These are phyloP conservation scores for Peribatodes rhomboidaria DNA, from an alignment of 2,888 invertebrate species.

Conservation along the genomic window DNA sequence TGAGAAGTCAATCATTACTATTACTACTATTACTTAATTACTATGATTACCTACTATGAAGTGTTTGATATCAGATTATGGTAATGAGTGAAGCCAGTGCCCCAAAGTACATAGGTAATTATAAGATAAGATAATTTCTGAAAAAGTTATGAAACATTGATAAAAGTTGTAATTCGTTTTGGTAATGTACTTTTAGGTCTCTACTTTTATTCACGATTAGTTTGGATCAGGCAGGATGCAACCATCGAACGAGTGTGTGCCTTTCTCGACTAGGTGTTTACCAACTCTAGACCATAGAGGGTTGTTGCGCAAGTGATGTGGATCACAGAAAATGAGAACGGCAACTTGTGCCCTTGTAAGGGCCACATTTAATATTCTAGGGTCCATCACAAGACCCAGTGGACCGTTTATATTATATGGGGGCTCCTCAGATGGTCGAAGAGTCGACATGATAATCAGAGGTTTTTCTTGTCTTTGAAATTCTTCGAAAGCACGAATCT, in stretches of 20 bases:
- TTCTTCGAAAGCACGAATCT: constrained; percentile 94
- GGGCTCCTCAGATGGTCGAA: constrained; percentile 87
- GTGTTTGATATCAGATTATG: background rate
- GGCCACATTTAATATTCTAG: constrained; percentile 95
- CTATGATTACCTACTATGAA: no score
- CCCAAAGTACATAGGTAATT: background rate
- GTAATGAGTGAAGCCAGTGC: background rate
- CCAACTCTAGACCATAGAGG: constrained; percentile 89
- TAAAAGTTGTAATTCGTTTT: background rate
- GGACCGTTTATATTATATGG: constrained; percentile 80
- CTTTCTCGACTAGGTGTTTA: constrained; percentile 87
- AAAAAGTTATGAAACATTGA: background rate
- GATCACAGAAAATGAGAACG: constrained; percentile 94
- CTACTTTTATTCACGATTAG: constrained; percentile 14
- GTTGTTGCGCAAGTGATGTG: constrained; percentile 89
- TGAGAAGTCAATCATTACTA: background rate
- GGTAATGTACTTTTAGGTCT: background rate
- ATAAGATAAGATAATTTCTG: background rate
- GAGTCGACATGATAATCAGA: constrained; percentile 93
- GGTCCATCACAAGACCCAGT: constrained; percentile 85
- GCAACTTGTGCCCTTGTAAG: constrained; percentile 94
- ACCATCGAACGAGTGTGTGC: constrained; percentile 90
- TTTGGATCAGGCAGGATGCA: constrained; percentile 87
- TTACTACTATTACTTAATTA: no score
- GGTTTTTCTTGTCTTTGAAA: constrained; percentile 95